Evolutionary conservation across 2,888 invertebrate genomes (phyloP).

Genomic region (Pandemis heparana): DNA sequence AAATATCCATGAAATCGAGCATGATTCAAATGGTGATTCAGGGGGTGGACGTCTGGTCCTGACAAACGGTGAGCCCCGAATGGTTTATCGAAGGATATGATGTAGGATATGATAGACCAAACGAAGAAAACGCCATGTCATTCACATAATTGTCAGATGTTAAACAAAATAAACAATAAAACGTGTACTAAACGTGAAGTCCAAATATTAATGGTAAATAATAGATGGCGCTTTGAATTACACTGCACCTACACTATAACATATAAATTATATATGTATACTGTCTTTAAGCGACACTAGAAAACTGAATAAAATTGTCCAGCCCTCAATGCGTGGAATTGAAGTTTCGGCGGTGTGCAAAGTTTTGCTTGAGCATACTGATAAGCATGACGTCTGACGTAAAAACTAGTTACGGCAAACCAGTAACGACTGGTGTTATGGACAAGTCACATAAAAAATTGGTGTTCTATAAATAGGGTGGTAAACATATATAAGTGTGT

Average conservation of each 20-base stretch:
- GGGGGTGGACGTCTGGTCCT: background rate
- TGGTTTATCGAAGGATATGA: background rate
- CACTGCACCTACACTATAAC: background rate
- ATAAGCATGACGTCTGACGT: conserved; percentile 11
- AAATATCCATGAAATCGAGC: background rate
- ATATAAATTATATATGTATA: background rate
- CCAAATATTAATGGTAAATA: background rate
- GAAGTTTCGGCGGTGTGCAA: conserved; percentile 3
- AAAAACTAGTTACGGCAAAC: background rate
- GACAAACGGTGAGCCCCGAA: background rate
- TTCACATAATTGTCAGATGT: background rate
- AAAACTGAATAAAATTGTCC: background rate
- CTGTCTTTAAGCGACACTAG: background rate
- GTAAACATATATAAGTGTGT: too few species aligned
- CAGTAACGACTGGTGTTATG: background rate
- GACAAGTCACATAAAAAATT: background rate
- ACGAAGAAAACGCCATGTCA: background rate
- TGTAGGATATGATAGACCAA: background rate
- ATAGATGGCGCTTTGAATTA: background rate
- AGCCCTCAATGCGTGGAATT: background rate
- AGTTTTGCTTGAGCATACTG: conserved; percentile 14
- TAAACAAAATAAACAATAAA: background rate
- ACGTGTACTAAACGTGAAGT: background rate
- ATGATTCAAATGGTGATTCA: background rate
- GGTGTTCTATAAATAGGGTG: too few species aligned